phyloP scores from a whole-genome alignment of 2,888 invertebrate species.

The Ypsolopha scabrella region DNA sequence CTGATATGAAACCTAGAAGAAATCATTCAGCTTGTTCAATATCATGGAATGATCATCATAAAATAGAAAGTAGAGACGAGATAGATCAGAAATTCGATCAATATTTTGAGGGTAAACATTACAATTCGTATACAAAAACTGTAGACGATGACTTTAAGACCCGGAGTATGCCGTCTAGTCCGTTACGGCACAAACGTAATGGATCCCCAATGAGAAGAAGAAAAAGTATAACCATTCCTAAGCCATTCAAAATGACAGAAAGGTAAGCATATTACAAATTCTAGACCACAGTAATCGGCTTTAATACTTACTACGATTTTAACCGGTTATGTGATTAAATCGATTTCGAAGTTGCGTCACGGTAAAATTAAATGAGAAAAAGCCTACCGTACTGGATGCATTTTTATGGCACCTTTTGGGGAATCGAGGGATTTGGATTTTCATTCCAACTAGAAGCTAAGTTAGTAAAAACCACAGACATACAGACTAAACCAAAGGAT shows the following conservation, averaged over 20 bases:
- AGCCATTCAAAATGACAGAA: conserved; percentile 78
- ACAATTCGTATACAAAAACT: conserved; percentile 12
- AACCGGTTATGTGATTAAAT: too few species aligned
- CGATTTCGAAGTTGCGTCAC: too few species aligned
- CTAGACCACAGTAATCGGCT: too few species aligned
- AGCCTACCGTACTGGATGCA: too few species aligned
- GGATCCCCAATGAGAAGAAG: conserved; percentile 30
- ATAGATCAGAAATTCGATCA: conserved; percentile 50
- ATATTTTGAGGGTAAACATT: conserved; percentile 40
- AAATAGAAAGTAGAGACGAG: conserved; percentile 37
- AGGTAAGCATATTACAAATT: conserved; percentile 53
- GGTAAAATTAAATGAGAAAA: too few species aligned
- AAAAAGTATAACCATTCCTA: conserved; percentile 70
- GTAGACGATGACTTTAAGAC: conserved; percentile 46
- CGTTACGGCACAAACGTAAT: conserved; percentile 44
- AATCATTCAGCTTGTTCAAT: conserved; percentile 51
- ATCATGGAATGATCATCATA: conserved; percentile 54
- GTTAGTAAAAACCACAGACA: too few species aligned
- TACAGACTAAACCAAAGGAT: too few species aligned
- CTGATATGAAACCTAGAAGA: background rate
- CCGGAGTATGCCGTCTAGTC: conserved; percentile 72
- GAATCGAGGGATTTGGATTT: too few species aligned
- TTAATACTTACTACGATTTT: too few species aligned
- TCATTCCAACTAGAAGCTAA: too few species aligned
- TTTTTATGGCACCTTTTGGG: too few species aligned